A percentile compares a stretch with the other conserved stretches of the same genome.
phyloP scores from a whole-genome alignment of 2,888 invertebrate genomes.

The Oconnorella tubifera region DNA sequence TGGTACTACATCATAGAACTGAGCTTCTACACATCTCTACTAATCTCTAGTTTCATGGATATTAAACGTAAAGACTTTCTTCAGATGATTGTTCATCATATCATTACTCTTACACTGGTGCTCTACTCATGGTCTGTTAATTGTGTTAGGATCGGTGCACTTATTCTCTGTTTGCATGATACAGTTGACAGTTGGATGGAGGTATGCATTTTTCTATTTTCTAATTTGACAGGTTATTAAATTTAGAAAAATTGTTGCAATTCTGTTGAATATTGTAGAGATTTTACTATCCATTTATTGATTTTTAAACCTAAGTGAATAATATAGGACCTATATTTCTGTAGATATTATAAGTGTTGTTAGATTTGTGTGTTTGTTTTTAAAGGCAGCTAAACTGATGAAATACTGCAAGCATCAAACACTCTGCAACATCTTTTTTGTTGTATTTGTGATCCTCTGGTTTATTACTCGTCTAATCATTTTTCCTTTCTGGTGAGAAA shows the following conservation, averaged over 20 bases:
- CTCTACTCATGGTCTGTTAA: conserved; percentile 93
- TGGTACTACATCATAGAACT: conserved; percentile 96
- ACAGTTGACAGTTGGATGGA: conserved; percentile 58
- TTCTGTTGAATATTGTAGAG: no score
- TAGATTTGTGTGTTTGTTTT: no score
- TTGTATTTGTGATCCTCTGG: conserved; percentile 85
- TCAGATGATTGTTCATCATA: conserved; percentile 98
- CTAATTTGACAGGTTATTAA: no score
- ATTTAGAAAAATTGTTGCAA: no score
- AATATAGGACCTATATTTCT: no score
- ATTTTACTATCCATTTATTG: no score
- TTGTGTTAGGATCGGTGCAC: conserved; percentile 79
- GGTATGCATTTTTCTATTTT: conserved; percentile 47
- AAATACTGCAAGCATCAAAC: conserved; percentile 88
- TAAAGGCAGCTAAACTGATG: conserved; percentile 83
- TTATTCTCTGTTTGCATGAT: conserved; percentile 65
- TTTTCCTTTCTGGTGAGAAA: conserved; percentile 70
- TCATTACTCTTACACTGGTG: conserved; percentile 84
- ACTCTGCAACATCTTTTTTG: conserved; percentile 81
- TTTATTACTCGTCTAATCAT: conserved; percentile 81
- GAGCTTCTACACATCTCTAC: conserved; percentile 91
- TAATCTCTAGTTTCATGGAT: conserved; percentile 86
- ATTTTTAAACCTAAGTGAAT: neutral
- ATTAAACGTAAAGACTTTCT: conserved; percentile 79
- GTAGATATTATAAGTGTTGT: no score